These are phyloP conservation scores for Triplophysa yarkandensis DNA, from an alignment of 2,797 vertebrate genomes.

Conservation along the genomic window DNA sequence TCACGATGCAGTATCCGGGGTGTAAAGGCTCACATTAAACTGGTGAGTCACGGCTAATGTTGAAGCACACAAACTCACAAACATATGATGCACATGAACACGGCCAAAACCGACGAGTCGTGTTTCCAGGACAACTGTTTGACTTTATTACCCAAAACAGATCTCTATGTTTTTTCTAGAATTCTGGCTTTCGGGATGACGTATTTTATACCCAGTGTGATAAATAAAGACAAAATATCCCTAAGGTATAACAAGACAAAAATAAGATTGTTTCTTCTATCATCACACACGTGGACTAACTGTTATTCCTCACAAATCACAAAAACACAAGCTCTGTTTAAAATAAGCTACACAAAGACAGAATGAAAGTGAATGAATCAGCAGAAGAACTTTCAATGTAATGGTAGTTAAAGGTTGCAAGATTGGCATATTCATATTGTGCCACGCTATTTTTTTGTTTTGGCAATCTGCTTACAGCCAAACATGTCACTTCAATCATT, in stretches of 20 bases:
- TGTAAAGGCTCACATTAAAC: constrained; percentile 52
- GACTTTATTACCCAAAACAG: neutral
- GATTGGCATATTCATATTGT: too few species aligned
- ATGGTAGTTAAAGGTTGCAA: too few species aligned
- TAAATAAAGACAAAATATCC: constrained; percentile 30
- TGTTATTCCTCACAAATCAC: constrained; percentile 18
- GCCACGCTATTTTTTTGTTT: too few species aligned
- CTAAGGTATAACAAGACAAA: constrained; percentile 7
- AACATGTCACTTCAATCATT: too few species aligned
- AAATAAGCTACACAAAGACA: too few species aligned
- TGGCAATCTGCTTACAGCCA: too few species aligned
- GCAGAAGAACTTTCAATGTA: too few species aligned
- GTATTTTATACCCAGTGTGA: neutral
- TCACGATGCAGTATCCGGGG: constrained; percentile 43
- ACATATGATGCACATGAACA: neutral
- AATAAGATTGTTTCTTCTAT: constrained; percentile 19
- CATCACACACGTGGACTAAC: constrained; percentile 32
- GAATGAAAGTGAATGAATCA: too few species aligned
- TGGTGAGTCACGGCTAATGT: constrained; percentile 53
- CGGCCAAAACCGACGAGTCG: constrained; percentile 4
- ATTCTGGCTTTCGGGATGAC: constrained; percentile 2
- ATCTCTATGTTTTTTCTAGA: constrained; percentile 14
- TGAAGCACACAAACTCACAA: constrained; percentile 31
- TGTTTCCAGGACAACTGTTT: constrained; percentile 16
- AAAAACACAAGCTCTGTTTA: too few species aligned